Conservation (phyloP, 2,888 invertebrate species). For the Pollenia amentaria region DNA sequence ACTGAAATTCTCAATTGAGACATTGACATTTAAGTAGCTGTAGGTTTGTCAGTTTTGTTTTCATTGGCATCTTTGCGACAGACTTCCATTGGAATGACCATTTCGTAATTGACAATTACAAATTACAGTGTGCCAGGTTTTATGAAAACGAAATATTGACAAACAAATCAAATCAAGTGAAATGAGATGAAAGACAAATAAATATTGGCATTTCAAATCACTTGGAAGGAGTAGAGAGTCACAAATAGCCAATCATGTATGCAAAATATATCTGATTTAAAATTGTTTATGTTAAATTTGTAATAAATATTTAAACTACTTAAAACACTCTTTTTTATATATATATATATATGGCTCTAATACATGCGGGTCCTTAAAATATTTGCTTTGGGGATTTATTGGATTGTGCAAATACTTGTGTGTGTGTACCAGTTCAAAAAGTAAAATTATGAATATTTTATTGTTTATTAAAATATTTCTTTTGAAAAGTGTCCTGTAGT, state of each 20-base stretch:
- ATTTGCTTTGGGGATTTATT: conserved; percentile 4
- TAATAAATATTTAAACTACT: not conserved
- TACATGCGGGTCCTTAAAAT: not conserved
- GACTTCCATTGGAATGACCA: not conserved
- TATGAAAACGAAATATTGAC: too few species aligned
- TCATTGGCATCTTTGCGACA: not conserved
- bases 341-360: too few species aligned
- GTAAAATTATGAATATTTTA: not conserved
- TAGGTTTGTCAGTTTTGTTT: not conserved
- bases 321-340: not conserved
- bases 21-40: not conserved
- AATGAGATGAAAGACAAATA: too few species aligned
- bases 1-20: too few species aligned
- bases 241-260: not conserved
- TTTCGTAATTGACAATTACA: not conserved
- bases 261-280: conserved; percentile 10
- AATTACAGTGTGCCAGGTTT: not conserved
- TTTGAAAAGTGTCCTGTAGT: not conserved
- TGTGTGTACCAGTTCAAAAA: not conserved
- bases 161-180: too few species aligned
- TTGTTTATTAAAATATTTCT: not conserved
- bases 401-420: conserved; percentile 6
- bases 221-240: not conserved
- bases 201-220: too few species aligned
- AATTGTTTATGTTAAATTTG: not conserved